These are phyloP conservation scores for Coregonus sp. DNA, from an alignment of 2,797 vertebrate species.

Conservation along the genomic window DNA sequence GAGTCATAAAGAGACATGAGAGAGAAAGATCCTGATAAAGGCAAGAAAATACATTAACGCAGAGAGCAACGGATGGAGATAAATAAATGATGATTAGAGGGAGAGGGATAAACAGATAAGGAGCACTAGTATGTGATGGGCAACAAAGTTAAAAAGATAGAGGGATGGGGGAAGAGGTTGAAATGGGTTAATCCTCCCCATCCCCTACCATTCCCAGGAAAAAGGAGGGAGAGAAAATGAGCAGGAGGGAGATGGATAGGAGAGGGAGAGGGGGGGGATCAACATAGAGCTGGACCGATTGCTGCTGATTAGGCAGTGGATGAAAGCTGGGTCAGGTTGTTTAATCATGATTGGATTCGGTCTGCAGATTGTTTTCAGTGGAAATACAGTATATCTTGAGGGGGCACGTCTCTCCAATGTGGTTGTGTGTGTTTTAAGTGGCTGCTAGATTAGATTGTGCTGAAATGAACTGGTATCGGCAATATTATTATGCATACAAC, in stretches of 20 bases:
- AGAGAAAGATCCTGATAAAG: too few relatives aligned
- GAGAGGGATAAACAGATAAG: too few relatives aligned
- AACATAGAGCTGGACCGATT: constrained; percentile 51
- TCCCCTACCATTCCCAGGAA: too few relatives aligned
- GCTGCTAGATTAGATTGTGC: neutral
- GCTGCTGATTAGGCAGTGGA: constrained; percentile 27
- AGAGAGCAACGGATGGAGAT: too few relatives aligned
- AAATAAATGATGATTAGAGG: too few relatives aligned
- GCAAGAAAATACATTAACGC: too few relatives aligned
- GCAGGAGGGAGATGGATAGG: constrained; percentile 4
- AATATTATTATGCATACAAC: constrained; percentile 66
- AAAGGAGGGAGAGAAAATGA: neutral
- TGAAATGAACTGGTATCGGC: neutral
- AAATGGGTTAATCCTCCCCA: too few relatives aligned
- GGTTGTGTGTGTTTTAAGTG: constrained; percentile 19
- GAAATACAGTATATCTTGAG: constrained; percentile 54
- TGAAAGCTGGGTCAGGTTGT: constrained; percentile 59
- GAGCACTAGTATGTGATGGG: too few relatives aligned
- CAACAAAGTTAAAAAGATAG: too few relatives aligned
- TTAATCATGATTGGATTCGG: constrained; percentile 65
- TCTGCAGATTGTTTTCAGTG: constrained; percentile 32
- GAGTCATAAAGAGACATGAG: too few relatives aligned
- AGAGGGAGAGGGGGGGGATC: constrained; percentile 38
- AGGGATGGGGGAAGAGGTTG: too few relatives aligned
- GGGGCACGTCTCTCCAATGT: neutral